Percentiles rank a stretch among this genome's conserved stretches.
Conservation (phyloP, 1,140 invertebrate genomes). For the Cyphomyrmex costatus region DNA sequence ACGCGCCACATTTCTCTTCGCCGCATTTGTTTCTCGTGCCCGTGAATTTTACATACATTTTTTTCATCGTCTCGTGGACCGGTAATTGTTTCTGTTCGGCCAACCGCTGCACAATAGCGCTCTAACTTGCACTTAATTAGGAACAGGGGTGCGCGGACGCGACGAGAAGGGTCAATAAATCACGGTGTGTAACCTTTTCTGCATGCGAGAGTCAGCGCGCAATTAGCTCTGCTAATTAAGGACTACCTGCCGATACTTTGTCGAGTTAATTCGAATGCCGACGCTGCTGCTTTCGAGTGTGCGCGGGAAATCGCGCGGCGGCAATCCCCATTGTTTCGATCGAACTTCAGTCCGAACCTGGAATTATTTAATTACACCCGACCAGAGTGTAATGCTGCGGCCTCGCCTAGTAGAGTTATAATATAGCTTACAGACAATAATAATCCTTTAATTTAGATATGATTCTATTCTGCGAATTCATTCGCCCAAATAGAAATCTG, state of each 20-base stretch:
- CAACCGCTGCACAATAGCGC: constrained; percentile 71
- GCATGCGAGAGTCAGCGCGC: constrained; percentile 76
- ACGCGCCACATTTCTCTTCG: constrained; percentile 42
- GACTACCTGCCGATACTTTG: constrained; percentile 82
- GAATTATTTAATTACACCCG: constrained; percentile 70
- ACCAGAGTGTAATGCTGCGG: constrained; percentile 23
- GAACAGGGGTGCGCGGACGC: constrained; percentile 67
- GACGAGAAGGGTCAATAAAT: constrained; percentile 78
- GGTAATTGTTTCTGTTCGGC: constrained; percentile 75
- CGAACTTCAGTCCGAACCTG: constrained; percentile 36
- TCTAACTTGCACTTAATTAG: constrained; percentile 80
- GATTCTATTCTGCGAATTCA: not conserved
- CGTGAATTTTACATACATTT: constrained; percentile 69
- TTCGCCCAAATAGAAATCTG: constrained; percentile 3
- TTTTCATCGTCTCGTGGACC: constrained; percentile 63
- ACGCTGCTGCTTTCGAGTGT: constrained; percentile 46
- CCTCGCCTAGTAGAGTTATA: not conserved
- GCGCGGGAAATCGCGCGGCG: constrained; percentile 48
- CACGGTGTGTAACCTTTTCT: constrained; percentile 80
- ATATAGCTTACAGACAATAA: constrained; percentile 32
- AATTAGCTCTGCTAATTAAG: constrained; percentile 84
- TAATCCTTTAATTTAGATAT: constrained; percentile 23
- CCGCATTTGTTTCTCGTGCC: constrained; percentile 27
- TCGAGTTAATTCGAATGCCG: constrained; percentile 80
- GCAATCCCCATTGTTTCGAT: constrained; percentile 62